Evolutionary conservation across 1,140 invertebrate species (phyloP).

Genomic region (Drosophila suzukii): DNA sequence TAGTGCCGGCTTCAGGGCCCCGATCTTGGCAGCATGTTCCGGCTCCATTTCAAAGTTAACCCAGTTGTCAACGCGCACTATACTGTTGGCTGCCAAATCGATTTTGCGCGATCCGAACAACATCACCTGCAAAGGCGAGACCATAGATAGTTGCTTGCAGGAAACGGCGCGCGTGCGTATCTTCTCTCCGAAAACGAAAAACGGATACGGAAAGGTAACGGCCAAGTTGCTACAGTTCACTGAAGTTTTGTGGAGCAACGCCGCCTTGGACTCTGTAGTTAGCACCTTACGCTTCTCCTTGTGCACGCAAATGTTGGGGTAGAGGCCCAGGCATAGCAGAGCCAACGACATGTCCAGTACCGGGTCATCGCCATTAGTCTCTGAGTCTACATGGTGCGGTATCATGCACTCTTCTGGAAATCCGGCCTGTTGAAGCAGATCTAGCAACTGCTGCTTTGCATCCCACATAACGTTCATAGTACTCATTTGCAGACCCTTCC

Average conservation of each 20-base stretch:
- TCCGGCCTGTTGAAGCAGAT: constrained; percentile 92
- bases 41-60: constrained; percentile 95
- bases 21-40: constrained; percentile 90
- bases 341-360: constrained; percentile 94
- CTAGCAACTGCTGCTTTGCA: constrained; percentile 95
- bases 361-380: constrained; percentile 91
- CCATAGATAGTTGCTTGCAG: constrained; percentile 99
- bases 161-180: constrained; percentile 97
- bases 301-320: constrained; percentile 98
- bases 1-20: constrained; percentile 93
- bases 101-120: constrained; percentile 96
- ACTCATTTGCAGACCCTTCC: constrained; percentile 94
- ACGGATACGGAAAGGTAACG: constrained; percentile 95
- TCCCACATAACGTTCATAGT: constrained; percentile 96
- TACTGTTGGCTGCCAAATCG: constrained; percentile 89
- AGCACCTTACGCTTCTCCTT: constrained; percentile 98
- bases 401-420: constrained; percentile 95
- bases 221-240: constrained; percentile 96
- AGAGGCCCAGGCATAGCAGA: constrained; percentile 94
- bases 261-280: constrained; percentile 97
- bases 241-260: constrained; percentile 98
- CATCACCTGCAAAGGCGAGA: constrained; percentile 96
- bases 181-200: constrained; percentile 99
- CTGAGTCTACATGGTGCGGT: constrained; percentile 90
- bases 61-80: constrained; percentile 95